These are phyloP conservation scores for Drosophila borealis DNA, from an alignment of 2,888 invertebrate genomes.

Conservation along the genomic window DNA sequence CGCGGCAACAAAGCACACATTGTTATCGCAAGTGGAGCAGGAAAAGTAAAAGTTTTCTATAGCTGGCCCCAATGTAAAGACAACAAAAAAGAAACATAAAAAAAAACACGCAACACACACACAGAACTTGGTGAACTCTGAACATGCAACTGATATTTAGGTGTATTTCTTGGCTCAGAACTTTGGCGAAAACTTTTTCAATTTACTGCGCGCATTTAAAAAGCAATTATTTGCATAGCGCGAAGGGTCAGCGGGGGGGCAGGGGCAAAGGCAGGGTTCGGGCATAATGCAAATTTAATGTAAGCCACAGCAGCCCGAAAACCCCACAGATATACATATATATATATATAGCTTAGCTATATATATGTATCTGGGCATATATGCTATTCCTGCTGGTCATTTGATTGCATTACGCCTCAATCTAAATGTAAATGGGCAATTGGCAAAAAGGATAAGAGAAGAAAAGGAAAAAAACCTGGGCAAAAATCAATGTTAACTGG, in stretches of 20 bases:
- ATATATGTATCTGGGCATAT: conserved; percentile 7
- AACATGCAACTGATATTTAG: conserved; percentile 54
- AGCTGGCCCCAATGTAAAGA: conserved; percentile 17
- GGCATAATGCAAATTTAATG: conserved; percentile 48
- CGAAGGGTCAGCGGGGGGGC: not conserved
- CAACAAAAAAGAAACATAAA: not conserved
- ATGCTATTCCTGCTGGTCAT: conserved; percentile 48
- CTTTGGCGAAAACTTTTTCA: conserved; percentile 68
- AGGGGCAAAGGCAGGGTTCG: not conserved
- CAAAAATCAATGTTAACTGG: conserved; percentile 41
- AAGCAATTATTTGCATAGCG: conserved; percentile 61
- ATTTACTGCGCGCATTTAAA: conserved; percentile 66
- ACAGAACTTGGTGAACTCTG: conserved; percentile 32
- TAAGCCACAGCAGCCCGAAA: conserved; percentile 29
- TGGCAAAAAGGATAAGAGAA: conserved; percentile 24
- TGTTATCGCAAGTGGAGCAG: conserved; percentile 52
- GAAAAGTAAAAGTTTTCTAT: conserved; percentile 50
- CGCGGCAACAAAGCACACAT: conserved; percentile 34
- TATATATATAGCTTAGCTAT: conserved; percentile 7
- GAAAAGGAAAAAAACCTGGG: conserved; percentile 3
- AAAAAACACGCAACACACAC: too few relatives aligned
- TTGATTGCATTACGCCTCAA: conserved; percentile 62
- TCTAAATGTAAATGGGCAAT: conserved; percentile 75
- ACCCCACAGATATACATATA: not conserved
- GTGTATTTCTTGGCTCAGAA: conserved; percentile 33